Conservation (phyloP, 2,113 vertebrate genomes). For the Chauna torquata region DNA sequence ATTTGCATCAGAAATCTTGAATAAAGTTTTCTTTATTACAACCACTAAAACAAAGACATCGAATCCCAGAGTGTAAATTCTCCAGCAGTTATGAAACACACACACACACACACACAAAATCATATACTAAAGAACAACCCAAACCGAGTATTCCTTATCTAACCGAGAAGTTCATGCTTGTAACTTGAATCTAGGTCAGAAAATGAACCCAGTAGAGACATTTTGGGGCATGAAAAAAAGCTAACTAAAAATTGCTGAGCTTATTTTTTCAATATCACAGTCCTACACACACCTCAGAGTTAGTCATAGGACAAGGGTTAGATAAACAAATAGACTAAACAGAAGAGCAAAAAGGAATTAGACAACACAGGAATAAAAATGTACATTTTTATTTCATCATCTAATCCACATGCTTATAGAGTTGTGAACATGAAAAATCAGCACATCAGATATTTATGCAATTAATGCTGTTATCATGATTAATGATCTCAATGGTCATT, state of each 20-base stretch:
- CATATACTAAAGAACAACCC: not conserved
- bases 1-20: slow-evolving; percentile 45
- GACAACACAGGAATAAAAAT: not conserved
- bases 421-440: slow-evolving; percentile 39
- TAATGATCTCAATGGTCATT: slow-evolving; percentile 48
- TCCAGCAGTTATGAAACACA: slow-evolving; percentile 26
- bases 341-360: not conserved
- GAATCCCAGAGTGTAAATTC: slow-evolving; percentile 20
- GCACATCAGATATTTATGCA: slow-evolving; percentile 58
- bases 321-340: not conserved
- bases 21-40: slow-evolving; percentile 36
- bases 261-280: not conserved
- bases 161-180: not conserved
- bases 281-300: not conserved
- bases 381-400: not conserved
- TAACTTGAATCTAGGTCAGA: slow-evolving; percentile 9
- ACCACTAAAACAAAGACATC: slow-evolving; percentile 49
- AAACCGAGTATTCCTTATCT: not conserved
- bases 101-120: too few species aligned
- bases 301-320: not conserved
- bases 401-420: not conserved
- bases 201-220: not conserved
- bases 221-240: not conserved
- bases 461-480: slow-evolving; percentile 58
- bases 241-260: not conserved